These are phyloP conservation scores for Takifugu rubripes DNA, from an alignment of 2,797 vertebrate species.

Conservation along the genomic window DNA sequence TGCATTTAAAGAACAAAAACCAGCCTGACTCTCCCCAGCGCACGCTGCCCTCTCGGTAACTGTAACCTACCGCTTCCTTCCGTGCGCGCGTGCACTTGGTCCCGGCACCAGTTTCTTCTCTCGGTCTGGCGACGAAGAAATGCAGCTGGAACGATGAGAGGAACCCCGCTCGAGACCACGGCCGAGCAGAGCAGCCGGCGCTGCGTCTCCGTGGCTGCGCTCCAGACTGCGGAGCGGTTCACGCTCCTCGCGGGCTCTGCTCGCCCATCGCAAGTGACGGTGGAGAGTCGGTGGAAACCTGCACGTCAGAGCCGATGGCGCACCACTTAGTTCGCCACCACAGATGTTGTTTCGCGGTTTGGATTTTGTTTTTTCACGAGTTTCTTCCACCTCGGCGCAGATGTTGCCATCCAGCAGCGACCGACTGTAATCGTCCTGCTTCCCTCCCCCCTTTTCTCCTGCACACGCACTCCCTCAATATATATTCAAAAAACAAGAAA, in stretches of 20 bases:
- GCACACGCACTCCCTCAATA: slow-evolving; percentile 12
- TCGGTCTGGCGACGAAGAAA: slow-evolving; percentile 22
- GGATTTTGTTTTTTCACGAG: slow-evolving; percentile 16
- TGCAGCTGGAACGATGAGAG: neutral
- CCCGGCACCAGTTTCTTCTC: slow-evolving; percentile 25
- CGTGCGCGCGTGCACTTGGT: slow-evolving; percentile 34
- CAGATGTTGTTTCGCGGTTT: slow-evolving; percentile 42
- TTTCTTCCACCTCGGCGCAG: slow-evolving; percentile 15
- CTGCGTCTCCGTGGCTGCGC: slow-evolving; percentile 26
- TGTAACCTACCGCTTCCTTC: slow-evolving; percentile 46
- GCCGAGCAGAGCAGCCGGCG: slow-evolving; percentile 12
- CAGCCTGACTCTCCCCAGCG: slow-evolving; percentile 26
- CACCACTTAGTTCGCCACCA: slow-evolving; percentile 23
- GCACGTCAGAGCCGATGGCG: slow-evolving; percentile 53
- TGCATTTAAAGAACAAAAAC: slow-evolving; percentile 4
- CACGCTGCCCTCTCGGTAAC: slow-evolving; percentile 1
- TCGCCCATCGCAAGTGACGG: slow-evolving; percentile 38
- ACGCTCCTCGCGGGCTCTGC: slow-evolving; percentile 42
- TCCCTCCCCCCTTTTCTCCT: slow-evolving; percentile 30
- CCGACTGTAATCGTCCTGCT: slow-evolving; percentile 57
- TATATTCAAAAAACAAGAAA: neutral
- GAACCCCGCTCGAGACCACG: slow-evolving; percentile 39
- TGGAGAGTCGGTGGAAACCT: slow-evolving; percentile 5
- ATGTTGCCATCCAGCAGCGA: slow-evolving; percentile 46
- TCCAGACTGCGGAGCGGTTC: slow-evolving; percentile 33